Evolutionary conservation across 2,797 vertebrate species (phyloP).

Genomic region (Sphenopsis melanotis): DNA sequence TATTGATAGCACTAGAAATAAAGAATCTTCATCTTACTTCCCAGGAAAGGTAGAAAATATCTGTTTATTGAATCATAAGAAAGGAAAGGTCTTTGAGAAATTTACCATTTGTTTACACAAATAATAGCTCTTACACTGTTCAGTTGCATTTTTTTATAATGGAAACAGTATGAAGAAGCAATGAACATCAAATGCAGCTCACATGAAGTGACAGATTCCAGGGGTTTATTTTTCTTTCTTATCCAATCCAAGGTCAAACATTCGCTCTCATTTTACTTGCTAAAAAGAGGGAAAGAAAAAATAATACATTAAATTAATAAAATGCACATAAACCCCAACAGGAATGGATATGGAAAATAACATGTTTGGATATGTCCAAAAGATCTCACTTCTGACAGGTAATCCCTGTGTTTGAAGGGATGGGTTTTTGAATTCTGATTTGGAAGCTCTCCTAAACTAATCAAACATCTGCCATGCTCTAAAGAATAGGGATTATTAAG

Average conservation of each 20-base stretch:
- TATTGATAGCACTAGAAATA: not conserved
- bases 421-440: not conserved
- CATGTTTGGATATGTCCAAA: not conserved
- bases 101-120: not conserved
- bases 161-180: not conserved
- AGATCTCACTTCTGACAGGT: not conserved
- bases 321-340: not conserved
- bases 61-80: constrained; percentile 7
- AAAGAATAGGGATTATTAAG: not conserved
- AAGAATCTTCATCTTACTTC: not conserved
- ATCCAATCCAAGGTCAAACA: not conserved
- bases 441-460: not conserved
- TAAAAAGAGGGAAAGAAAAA: constrained; percentile 29
- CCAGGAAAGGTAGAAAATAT: not conserved
- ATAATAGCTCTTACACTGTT: not conserved
- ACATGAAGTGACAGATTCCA: not conserved
- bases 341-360: not conserved
- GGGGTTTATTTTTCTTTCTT: not conserved
- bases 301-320: not conserved
- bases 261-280: constrained; percentile 73
- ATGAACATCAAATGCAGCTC: not conserved
- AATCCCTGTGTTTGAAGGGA: not conserved
- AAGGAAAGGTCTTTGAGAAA: not conserved
- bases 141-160: not conserved
- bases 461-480: not conserved